Conservation (phyloP, 2,797 vertebrate genomes). For the Calcarius lapponicus region DNA sequence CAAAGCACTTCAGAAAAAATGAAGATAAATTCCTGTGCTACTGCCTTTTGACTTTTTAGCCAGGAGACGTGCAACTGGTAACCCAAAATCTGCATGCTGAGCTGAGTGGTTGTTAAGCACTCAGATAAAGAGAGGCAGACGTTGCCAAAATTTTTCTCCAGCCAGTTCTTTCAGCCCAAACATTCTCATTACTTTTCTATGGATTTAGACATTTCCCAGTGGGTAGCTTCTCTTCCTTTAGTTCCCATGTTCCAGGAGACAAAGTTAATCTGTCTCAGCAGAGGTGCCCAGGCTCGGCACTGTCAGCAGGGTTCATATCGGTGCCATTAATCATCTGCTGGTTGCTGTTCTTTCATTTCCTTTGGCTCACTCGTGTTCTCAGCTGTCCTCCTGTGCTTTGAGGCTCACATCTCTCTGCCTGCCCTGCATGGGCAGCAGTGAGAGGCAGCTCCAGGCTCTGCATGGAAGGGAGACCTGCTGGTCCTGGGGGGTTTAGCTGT, state of each 20-base stretch:
- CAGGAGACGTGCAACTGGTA: neutral
- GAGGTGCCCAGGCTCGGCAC: neutral
- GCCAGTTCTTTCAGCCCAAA: neutral
- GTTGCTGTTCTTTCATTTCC: neutral
- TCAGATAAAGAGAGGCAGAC: neutral
- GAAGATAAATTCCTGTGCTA: neutral
- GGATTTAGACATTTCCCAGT: constrained; percentile 4
- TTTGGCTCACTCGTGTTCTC: neutral
- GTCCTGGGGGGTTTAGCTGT: neutral
- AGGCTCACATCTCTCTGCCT: neutral
- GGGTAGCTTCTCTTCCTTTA: neutral
- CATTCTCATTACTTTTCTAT: neutral
- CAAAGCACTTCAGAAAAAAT: neutral
- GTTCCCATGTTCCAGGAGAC: neutral
- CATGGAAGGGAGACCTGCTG: neutral
- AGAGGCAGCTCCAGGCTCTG: neutral
- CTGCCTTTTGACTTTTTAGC: neutral
- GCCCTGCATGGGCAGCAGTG: neutral
- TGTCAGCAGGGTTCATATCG: neutral
- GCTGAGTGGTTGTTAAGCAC: neutral
- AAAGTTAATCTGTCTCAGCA: neutral
- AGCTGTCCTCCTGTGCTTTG: neutral
- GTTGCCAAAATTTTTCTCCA: neutral
- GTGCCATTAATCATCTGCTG: constrained; percentile 6
- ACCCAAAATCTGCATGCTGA: neutral